Conservation (phyloP, 2,888 invertebrate species). For the Sycophila texana region DNA sequence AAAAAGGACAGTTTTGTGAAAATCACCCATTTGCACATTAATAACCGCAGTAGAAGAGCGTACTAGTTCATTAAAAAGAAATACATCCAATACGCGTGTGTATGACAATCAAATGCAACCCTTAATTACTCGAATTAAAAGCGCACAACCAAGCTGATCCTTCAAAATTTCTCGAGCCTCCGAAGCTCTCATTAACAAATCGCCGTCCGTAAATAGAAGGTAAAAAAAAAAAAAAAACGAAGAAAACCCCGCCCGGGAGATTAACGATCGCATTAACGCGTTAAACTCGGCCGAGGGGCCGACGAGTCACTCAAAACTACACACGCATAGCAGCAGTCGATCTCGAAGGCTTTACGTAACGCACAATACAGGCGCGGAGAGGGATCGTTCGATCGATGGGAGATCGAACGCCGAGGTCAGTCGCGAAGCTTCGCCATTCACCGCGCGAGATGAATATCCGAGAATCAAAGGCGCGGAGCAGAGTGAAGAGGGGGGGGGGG, state of each 20-base stretch:
- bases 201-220: not conserved
- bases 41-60: no score
- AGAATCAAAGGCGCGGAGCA: constrained; percentile 62
- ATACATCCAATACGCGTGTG: no score
- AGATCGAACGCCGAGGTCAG: constrained; percentile 51
- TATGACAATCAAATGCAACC: no score
- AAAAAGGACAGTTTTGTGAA: no score
- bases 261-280: constrained; percentile 32
- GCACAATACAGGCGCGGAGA: not conserved
- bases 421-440: not conserved
- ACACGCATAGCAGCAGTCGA: not conserved
- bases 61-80: no score
- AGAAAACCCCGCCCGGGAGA: constrained; percentile 3
- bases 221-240: not conserved
- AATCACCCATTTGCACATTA: no score
- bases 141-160: no score
- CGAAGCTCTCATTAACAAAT: not conserved
- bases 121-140: no score
- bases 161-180: no score
- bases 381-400: constrained; percentile 44
- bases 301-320: constrained; percentile 8
- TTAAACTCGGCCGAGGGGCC: not conserved
- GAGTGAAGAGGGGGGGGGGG: constrained; percentile 56
- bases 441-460: constrained; percentile 61
- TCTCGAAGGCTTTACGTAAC: constrained; percentile 4